Evolutionary conservation across 2,797 vertebrate genomes (phyloP), one percentile per base, ranked within the genome.

Genomic region (Hafferia zeledoni): DNA sequence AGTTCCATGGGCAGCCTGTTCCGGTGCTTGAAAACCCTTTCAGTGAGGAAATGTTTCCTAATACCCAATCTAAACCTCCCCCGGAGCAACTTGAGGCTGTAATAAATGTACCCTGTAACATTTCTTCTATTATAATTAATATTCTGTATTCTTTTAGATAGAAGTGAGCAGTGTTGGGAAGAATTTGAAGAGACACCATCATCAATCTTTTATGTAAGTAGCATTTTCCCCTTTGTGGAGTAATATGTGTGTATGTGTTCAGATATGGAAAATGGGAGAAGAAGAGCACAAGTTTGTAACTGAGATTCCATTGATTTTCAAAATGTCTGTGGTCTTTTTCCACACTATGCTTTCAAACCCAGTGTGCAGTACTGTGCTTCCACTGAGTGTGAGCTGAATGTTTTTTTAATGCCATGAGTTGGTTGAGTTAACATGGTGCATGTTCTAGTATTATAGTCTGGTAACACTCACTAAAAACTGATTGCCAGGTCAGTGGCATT

Each of bases 181-280:
- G 91, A 97, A 97, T 80, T 94, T 98, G 96, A 93, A 95, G 92
- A 96, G 69, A 44, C 61, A 82, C 63, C 95, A 92, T 60, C 97
- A 97, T 93, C 97, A 98, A 41, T 97, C 96, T 64, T 98, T 97
- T 93, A 97, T 4, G 98, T 98, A 98, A 98, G 98, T 76, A 65
- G 6, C 5, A 6, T 69, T 68, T 90, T 83, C 24, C 22, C n/a
- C 50, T 75, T 67, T 70, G 35, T 47, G 50, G n/a, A 80, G 60
- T 53, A 59, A 19, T 82, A 15, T 18, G 17, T 71, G n/a, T 53
- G 9, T 31, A 1, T 33, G 18, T 63, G 13, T 68, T 89, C 49
- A 33, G 37, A 43, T 59, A 33, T 2, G 27, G 39, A 64, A 64
- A 69, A 56, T 41, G 44, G 14, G 39, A 77, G 52, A 33, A 75